These are phyloP conservation scores for Macrosoma leucophasiata DNA, from an alignment of 2,888 invertebrate genomes.

Conservation along the genomic window DNA sequence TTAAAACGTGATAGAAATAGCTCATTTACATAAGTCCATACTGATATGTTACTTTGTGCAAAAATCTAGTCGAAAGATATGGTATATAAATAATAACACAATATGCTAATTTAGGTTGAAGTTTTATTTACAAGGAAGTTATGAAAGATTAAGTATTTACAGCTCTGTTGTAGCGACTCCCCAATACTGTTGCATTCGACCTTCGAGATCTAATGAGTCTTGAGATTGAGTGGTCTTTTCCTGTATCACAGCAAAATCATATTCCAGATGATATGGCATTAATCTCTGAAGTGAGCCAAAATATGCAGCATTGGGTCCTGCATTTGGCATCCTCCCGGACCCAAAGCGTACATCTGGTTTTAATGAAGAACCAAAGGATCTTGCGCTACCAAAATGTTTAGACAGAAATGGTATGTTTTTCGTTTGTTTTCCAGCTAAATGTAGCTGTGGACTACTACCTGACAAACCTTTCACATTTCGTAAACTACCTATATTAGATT, in stretches of 20 bases:
- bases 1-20: constrained; percentile 20
- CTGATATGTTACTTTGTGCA: constrained; percentile 68
- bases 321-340: constrained; percentile 78
- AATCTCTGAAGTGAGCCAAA: constrained; percentile 89
- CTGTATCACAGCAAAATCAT: constrained; percentile 89
- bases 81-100: constrained; percentile 55
- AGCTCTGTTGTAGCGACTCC: constrained; percentile 92
- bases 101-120: constrained; percentile 48
- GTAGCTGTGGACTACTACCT: constrained; percentile 82
- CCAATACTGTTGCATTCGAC: constrained; percentile 93
- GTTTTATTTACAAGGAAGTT: constrained; percentile 61
- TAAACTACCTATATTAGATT: constrained; percentile 67
- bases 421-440: constrained; percentile 54
- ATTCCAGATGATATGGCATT: constrained; percentile 88
- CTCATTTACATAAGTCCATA: constrained; percentile 54
- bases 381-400: constrained; percentile 86
- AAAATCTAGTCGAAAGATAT: constrained; percentile 72
- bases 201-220: constrained; percentile 87
- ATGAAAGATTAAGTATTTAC: constrained; percentile 49
- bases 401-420: constrained; percentile 77
- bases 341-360: constrained; percentile 77
- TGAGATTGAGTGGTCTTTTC: constrained; percentile 80
- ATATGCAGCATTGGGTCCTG: constrained; percentile 90
- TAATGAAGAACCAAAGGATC: constrained; percentile 82
- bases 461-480: constrained; percentile 79